These are phyloP conservation scores for Panagrolaimus sp. DNA, from an alignment of 1,140 invertebrate species.

Conservation along the genomic window DNA sequence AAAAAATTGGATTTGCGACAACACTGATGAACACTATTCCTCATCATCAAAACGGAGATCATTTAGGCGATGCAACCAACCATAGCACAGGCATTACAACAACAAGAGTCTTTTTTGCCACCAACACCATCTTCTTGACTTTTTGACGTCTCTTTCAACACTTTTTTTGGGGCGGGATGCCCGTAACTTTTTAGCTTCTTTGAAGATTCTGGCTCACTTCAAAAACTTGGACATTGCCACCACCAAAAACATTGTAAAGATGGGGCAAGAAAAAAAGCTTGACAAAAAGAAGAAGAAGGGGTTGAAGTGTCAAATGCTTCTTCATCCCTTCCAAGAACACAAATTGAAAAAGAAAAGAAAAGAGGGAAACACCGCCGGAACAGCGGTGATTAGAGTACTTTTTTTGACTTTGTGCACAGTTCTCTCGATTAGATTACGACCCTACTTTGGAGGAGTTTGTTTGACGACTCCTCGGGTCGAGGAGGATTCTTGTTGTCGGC, in stretches of 20 bases:
- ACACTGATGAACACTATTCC: slow-evolving; percentile 2
- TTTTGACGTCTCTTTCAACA: not conserved
- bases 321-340: slow-evolving; percentile 12
- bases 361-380: not conserved
- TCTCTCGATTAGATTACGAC: slow-evolving; percentile 10
- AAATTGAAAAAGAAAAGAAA: slow-evolving; percentile 17
- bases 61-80: not conserved
- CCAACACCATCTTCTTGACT: slow-evolving; percentile 15
- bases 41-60: slow-evolving; percentile 13
- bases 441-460: slow-evolving; percentile 12
- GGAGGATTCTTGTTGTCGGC: not conserved
- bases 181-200: not conserved
- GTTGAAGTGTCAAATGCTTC: slow-evolving; percentile 17
- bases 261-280: no score
- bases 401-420: not conserved
- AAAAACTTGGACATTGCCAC: slow-evolving; percentile 9
- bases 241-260: not conserved
- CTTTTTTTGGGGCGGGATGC: not conserved
- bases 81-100: not conserved
- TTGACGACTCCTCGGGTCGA: not conserved
- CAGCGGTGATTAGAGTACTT: slow-evolving; percentile 18
- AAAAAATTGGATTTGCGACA: slow-evolving; percentile 14
- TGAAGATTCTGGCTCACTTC: not conserved
- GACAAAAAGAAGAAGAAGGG: not conserved
- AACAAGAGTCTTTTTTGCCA: not conserved